Conservation (phyloP, 35 echinoderm and acorn worm genomes). For the Holothuria glaberrima region DNA sequence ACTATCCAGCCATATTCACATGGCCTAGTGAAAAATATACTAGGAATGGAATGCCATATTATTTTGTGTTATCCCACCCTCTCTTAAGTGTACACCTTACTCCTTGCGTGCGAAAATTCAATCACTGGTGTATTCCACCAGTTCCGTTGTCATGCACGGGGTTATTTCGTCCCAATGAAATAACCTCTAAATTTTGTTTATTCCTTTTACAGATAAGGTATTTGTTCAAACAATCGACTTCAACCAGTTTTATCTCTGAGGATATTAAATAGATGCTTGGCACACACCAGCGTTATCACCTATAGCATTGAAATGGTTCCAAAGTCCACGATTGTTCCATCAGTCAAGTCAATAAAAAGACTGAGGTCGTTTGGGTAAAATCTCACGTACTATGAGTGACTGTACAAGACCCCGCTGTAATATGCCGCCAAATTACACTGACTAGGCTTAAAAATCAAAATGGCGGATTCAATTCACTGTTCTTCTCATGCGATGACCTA, state of each 20-base stretch:
- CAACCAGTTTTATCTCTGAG: conserved; percentile 17
- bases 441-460: no score
- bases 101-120: background rate
- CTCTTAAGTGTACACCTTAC: no score
- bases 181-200: conserved; percentile 17
- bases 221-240: conserved; percentile 28
- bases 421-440: no score
- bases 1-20: no score
- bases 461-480: no score
- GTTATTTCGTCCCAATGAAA: conserved; percentile 4
- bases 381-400: no score
- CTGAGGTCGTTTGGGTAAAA: no score
- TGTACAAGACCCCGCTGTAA: no score
- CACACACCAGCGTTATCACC: background rate
- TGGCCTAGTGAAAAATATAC: no score
- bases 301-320: conserved; percentile 9
- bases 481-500: no score
- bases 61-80: no score
- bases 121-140: background rate
- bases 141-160: conserved; percentile 26
- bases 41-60: no score
- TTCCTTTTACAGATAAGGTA: conserved; percentile 18
- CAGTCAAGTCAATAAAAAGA: conserved; percentile 31
- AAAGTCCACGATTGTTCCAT: conserved; percentile 36
- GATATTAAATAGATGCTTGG: conserved; percentile 21